A percentile compares a stretch with the other conserved stretches of the same genome.
Conservation (phyloP, 2,113 vertebrate species). For the Entomyzon cyanotis region DNA sequence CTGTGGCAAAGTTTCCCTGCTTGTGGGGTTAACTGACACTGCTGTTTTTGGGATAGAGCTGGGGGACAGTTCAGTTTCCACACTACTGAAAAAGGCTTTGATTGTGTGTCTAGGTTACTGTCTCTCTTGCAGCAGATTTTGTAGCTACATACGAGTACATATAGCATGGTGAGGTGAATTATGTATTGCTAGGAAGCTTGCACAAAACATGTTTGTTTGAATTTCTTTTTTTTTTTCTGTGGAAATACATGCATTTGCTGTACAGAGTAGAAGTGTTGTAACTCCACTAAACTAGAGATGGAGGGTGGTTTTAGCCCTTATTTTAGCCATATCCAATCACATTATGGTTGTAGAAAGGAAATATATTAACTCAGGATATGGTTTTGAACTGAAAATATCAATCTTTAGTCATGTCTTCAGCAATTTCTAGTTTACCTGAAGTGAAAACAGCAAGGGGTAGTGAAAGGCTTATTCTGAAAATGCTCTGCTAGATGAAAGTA, state of each 20-base stretch:
- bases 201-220: not conserved
- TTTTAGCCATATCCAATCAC: not conserved
- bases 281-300: not conserved
- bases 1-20: not conserved
- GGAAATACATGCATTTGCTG: not conserved
- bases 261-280: not conserved
- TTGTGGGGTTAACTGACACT: not conserved
- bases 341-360: not conserved
- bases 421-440: not conserved
- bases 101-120: not conserved
- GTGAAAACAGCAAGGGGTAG: not conserved
- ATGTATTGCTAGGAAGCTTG: not conserved
- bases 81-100: not conserved
- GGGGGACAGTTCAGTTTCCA: not conserved
- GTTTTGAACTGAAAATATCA: not conserved
- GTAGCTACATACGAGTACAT: not conserved
- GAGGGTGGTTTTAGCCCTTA: not conserved
- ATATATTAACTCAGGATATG: not conserved
- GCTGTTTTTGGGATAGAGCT: rapidly evolving
- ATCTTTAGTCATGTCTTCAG: not conserved
- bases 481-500: not conserved
- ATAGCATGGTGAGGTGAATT: not conserved
- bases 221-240: not conserved
- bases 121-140: not conserved
- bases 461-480: not conserved